phyloP scores from a whole-genome alignment of 2,113 vertebrate genomes.

The Prionailurus bengalensis region DNA sequence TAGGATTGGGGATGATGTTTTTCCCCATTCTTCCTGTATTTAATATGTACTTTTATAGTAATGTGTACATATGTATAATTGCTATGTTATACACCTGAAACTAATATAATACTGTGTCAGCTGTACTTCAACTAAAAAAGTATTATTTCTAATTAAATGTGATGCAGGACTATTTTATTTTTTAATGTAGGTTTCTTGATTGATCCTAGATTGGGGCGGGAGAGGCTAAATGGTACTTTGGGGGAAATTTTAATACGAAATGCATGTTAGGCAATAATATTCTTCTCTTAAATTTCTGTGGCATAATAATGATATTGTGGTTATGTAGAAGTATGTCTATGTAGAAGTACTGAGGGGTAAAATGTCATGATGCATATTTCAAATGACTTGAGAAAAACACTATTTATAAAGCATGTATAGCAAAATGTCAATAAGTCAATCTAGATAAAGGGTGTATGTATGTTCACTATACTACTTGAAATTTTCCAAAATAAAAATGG shows the following conservation, averaged over 20 bases:
- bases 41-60: neutral
- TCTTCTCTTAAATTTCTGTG: neutral
- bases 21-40: neutral
- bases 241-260: slow-evolving; percentile 26
- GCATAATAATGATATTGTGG: neutral
- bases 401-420: neutral
- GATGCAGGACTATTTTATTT: neutral
- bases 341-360: neutral
- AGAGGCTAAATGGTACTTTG: neutral
- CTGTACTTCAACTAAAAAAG: neutral
- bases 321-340: neutral
- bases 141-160: neutral
- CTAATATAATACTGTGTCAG: neutral
- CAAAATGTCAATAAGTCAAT: neutral
- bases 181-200: neutral
- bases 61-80: neutral
- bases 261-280: neutral
- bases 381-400: neutral
- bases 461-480: neutral
- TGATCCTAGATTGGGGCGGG: neutral
- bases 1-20: neutral
- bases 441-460: neutral
- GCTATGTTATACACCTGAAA: neutral
- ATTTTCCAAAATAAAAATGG: neutral
- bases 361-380: neutral